These are phyloP conservation scores for Lytechinus pictus DNA, from an alignment of 35 echinoderm and acorn worm species.

Conservation along the genomic window DNA sequence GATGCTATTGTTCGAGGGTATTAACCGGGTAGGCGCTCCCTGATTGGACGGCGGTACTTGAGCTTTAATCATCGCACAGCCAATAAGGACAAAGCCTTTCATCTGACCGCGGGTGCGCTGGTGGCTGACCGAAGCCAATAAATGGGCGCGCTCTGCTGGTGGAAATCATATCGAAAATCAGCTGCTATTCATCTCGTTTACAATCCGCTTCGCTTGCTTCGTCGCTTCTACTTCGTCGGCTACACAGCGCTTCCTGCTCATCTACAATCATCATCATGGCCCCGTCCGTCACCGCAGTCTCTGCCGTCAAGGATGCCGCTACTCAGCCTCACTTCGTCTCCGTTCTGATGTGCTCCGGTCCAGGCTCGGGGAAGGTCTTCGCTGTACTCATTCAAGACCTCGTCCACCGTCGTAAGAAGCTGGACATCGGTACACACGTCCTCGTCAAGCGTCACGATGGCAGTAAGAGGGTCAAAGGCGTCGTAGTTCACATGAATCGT, in stretches of 20 bases:
- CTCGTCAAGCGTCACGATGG: conserved; percentile 23
- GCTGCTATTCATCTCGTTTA: neutral
- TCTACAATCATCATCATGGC: neutral
- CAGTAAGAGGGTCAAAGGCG: conserved; percentile 19
- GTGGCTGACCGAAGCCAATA: neutral
- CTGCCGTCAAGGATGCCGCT: neutral
- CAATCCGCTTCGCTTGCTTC: neutral
- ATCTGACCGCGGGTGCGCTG: neutral
- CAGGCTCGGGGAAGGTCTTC: neutral
- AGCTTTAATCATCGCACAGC: neutral
- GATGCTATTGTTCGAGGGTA: neutral
- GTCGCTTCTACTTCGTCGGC: neutral
- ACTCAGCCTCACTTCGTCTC: neutral
- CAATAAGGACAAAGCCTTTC: neutral
- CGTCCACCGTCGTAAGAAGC: neutral
- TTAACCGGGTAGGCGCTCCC: neutral
- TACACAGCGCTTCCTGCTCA: neutral
- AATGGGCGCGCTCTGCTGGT: neutral
- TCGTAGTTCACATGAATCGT: conserved; percentile 44
- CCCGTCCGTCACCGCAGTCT: neutral
- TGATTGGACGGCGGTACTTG: neutral
- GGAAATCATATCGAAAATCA: neutral
- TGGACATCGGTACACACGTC: neutral
- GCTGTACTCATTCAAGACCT: neutral
- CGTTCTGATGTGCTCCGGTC: conserved; percentile 41